Percentiles rank a stretch among this genome's conserved stretches.
Evolutionary conservation across 2,888 invertebrate species (phyloP).

Genomic region (Noctua comes): DNA sequence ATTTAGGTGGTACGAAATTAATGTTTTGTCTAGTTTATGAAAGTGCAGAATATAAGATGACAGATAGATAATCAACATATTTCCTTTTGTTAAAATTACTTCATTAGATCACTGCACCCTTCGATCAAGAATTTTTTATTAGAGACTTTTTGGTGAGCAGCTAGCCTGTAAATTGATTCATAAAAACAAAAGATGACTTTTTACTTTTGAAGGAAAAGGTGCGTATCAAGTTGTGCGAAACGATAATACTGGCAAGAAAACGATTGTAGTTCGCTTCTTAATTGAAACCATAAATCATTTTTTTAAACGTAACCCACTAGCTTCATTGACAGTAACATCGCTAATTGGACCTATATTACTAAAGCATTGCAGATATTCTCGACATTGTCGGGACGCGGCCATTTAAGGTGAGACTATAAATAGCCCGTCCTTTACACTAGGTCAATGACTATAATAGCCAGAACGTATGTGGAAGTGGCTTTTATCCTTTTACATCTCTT

Average conservation of each 20-base stretch:
- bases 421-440: slow-evolving; percentile 59
- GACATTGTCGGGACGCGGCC: slow-evolving; percentile 37
- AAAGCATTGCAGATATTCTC: slow-evolving; percentile 56
- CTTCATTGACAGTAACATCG: slow-evolving; percentile 26
- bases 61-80: not conserved
- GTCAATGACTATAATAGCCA: slow-evolving; percentile 59
- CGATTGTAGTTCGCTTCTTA: not conserved
- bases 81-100: not conserved
- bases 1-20: slow-evolving; percentile 25
- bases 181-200: not conserved
- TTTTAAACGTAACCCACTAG: slow-evolving; percentile 18
- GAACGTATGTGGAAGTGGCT: slow-evolving; percentile 61
- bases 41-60: slow-evolving; percentile 12
- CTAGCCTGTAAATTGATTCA: not conserved
- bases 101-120: too few species aligned
- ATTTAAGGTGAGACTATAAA: slow-evolving; percentile 53
- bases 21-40: slow-evolving; percentile 17
- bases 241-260: not conserved
- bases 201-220: not conserved
- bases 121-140: not conserved
- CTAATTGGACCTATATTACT: slow-evolving; percentile 43
- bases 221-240: not conserved
- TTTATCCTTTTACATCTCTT: slow-evolving; percentile 62
- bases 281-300: slow-evolving; percentile 36
- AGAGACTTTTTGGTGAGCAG: not conserved